phyloP scores from a whole-genome alignment of 2,888 invertebrate species.

The Tortricodes alternella region DNA sequence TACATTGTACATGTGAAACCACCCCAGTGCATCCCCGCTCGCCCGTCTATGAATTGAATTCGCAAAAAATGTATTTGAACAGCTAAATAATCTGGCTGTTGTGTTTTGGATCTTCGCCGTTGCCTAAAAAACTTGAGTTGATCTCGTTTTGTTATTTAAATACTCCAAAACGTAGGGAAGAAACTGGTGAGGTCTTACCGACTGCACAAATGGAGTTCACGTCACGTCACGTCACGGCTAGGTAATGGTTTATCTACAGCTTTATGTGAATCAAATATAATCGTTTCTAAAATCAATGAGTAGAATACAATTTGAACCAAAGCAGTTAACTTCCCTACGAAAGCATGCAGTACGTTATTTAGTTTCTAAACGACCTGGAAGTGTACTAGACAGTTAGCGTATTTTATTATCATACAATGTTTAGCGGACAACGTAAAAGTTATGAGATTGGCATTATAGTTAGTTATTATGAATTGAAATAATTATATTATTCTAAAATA shows the following conservation, averaged over 20 bases:
- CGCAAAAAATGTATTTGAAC: conserved; percentile 16
- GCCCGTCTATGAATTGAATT: not conserved
- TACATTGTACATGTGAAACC: too few relatives aligned
- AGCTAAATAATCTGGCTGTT: conserved; percentile 43
- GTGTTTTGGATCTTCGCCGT: conserved; percentile 33
- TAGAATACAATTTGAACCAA: not conserved
- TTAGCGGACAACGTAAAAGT: conserved; percentile 73
- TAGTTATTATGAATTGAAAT: conserved; percentile 82
- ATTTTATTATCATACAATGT: conserved; percentile 45
- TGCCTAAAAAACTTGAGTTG: conserved; percentile 12
- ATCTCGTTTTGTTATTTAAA: conserved; percentile 13
- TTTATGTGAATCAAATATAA: too few relatives aligned
- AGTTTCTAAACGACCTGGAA: conserved; percentile 46
- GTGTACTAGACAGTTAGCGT: conserved; percentile 25
- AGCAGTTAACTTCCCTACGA: conserved; percentile 13
- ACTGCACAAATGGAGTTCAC: not conserved
- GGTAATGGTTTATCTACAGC: too few relatives aligned
- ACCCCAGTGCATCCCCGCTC: not conserved
- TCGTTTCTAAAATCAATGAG: too few relatives aligned
- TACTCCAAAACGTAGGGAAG: not conserved
- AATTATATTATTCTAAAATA: conserved; percentile 83
- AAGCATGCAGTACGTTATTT: conserved; percentile 38
- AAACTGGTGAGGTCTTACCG: not conserved
- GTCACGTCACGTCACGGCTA: not conserved
- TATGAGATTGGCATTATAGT: conserved; percentile 78